Evolutionary conservation across 2,888 invertebrate genomes (phyloP), one percentile per base, ranked within the genome.

Genomic region (Mythimna lalbum): DNA sequence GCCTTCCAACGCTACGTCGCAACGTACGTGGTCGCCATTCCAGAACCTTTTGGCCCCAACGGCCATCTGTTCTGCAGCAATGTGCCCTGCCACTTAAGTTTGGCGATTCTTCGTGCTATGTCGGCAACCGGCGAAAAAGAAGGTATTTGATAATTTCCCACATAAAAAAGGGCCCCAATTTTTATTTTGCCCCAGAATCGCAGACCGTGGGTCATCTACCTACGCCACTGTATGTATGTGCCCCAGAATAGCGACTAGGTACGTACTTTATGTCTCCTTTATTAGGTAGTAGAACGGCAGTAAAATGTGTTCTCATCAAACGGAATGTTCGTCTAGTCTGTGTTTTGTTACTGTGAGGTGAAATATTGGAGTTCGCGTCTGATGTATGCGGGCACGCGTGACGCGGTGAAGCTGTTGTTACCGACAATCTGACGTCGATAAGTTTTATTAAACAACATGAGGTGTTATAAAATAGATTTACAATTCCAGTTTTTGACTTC

Each of bases 271-370:
- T 90, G 88, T 85, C 87, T 84, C 80, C 90, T 93, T 93, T 93
- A 93, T 94, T 92, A 88, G 89, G 87, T 87, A 87, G 84, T 87
- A 90, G 88, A 86, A 86, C 83, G 83, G 89, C 83, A 88, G 86
- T 94, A 93, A 94, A 94, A 86, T 86, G 86, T 83, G 84, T 86
- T 89, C 90, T 93, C 92, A 90, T 91, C 91, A 91, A 84, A 86
- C 80, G 74, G 66, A 87, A 90, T 84, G 87, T 81, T 80, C 82
- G 75, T 86, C 86, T 88, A 84, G 80, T 76, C 65, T 69, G 49
- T 75, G 68, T 86, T 78, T 83, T 81, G 80, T 70, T 72, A 71
- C 68, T 71, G 70, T 36, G 53, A 63, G 60, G 53, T 73, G 64
- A 72, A 67, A 72, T 80, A 75, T 80, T 43, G 62, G 52, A 62